Base-by-base conservation (phyloP, 2,888 invertebrate genomes). In the Hemistola chrysoprasaria region DNA sequence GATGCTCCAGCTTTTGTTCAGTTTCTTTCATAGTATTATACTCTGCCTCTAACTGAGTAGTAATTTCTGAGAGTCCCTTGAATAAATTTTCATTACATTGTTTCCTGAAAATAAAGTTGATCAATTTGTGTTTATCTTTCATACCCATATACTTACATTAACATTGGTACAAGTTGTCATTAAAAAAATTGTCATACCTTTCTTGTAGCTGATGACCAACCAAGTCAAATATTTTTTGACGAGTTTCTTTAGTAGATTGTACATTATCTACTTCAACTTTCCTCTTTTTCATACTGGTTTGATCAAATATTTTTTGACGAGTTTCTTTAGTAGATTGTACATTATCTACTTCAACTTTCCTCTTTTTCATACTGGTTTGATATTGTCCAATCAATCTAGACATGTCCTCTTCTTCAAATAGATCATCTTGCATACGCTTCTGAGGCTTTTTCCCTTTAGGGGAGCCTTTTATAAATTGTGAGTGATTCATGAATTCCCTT, bases 1-100 rank as follows among this genome's bases (percentile, higher is more conserved):
- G 56, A 40, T 82, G 78, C 54, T 84, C 78, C 21, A 86, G 47
- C 46, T 80, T 83, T 53, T 82, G 74, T 48, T 84, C 78, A 68
- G 85, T 85, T 22, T 81, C 80, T 55, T 78, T 82, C 59, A 86
- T 64, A 22, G 58, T 63, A 56, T 61, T 69, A 47, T 73, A 68
- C 50, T 87, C 87, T 33, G 66, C 62, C 50, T 87, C 82, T 22
- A 78, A 50, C 44, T 76, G 67, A 7, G 52, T 47, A 42, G 77
- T 54, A 1, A 83, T 59, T 49, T 80, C 77, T 2, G 66, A 58
- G 11, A 87, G 53, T 49, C 62, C 68, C 37, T 69, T 74, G 4
- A 77, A 52, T 8, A 86, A 51, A 28, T 59, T 62, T 9, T 74
- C 67, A 62, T 67, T 74, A 22, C 59, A 62, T 53, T 73, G 62